Evolutionary conservation across 1,140 invertebrate genomes (phyloP).

Genomic region (Mylabris phalerata): DNA sequence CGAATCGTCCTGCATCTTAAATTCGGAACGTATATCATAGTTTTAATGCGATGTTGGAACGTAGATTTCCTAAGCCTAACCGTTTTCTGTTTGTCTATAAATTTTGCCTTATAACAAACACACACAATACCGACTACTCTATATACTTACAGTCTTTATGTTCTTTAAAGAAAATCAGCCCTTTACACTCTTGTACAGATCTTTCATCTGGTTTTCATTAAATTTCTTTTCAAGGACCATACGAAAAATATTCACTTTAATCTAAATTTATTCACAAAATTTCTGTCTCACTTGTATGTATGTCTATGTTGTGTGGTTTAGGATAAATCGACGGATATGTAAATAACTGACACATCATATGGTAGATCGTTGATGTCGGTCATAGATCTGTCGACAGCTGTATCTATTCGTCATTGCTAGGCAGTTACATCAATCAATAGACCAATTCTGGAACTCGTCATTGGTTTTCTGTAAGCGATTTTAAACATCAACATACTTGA

Average conservation of each 20-base stretch:
- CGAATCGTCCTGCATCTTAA: constrained; percentile 41
- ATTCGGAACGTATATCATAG: constrained; percentile 41
- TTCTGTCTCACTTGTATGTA: too few relatives aligned
- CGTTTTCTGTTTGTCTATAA: constrained; percentile 39
- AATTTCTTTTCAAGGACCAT: too few relatives aligned
- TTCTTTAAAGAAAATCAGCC: too few relatives aligned
- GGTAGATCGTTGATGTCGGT: constrained; percentile 4
- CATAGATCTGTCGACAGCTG: constrained; percentile 12
- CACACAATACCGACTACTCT: constrained; percentile 15
- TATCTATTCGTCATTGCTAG: constrained; percentile 15
- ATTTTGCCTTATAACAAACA: constrained; percentile 21
- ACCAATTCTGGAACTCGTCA: constrained; percentile 9
- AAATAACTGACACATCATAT: constrained; percentile 9
- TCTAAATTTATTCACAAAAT: too few relatives aligned
- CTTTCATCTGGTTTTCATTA: too few relatives aligned
- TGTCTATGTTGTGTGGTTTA: too few relatives aligned
- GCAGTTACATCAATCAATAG: constrained; percentile 14
- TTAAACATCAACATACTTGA: constrained; percentile 11
- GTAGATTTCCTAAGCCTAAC: constrained; percentile 37
- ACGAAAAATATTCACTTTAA: too few relatives aligned
- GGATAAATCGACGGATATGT: constrained; percentile 12
- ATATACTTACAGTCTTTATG: too few relatives aligned
- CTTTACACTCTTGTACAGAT: too few relatives aligned
- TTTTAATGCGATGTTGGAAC: constrained; percentile 41
- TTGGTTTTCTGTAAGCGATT: constrained; percentile 7